Percentiles rank a stretch among this genome's conserved stretches.
Evolutionary conservation across 1,140 invertebrate species (phyloP).

Genomic region (Brachionus asplanchnoidis): DNA sequence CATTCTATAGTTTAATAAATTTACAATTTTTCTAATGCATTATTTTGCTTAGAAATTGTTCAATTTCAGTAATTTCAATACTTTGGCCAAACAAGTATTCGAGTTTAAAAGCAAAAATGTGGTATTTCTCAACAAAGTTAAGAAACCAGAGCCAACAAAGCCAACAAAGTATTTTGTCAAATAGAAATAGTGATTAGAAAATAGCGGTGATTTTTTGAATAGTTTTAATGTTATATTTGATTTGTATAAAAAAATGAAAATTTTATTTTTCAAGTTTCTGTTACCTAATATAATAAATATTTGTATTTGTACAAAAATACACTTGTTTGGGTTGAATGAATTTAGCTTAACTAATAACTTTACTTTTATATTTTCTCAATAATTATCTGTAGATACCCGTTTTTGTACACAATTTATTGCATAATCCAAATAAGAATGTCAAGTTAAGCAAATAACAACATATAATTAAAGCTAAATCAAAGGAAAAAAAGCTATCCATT

Average conservation of each 20-base stretch:
- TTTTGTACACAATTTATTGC: neutral
- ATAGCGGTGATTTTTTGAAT: neutral
- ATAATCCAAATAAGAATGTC: neutral
- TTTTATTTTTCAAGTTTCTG: neutral
- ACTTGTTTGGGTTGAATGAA: neutral
- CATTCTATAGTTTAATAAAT: neutral
- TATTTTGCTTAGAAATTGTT: neutral
- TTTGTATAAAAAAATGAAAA: neutral
- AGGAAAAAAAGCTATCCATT: too few relatives aligned
- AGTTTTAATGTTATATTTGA: neutral
- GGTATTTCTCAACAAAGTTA: neutral
- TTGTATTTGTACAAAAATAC: neutral
- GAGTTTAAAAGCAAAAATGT: neutral
- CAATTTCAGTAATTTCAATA: neutral
- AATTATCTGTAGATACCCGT: neutral
- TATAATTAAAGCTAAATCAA: neutral
- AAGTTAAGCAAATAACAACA: neutral
- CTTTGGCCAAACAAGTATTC: neutral
- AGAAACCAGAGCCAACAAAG: neutral
- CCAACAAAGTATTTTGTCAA: neutral
- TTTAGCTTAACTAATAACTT: neutral
- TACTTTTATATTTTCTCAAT: neutral
- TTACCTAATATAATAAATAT: neutral
- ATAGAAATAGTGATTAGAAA: neutral
- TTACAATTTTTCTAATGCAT: neutral